Base-by-base conservation (phyloP, 2,113 vertebrate species). In the Eudyptes chrysolophus region DNA sequence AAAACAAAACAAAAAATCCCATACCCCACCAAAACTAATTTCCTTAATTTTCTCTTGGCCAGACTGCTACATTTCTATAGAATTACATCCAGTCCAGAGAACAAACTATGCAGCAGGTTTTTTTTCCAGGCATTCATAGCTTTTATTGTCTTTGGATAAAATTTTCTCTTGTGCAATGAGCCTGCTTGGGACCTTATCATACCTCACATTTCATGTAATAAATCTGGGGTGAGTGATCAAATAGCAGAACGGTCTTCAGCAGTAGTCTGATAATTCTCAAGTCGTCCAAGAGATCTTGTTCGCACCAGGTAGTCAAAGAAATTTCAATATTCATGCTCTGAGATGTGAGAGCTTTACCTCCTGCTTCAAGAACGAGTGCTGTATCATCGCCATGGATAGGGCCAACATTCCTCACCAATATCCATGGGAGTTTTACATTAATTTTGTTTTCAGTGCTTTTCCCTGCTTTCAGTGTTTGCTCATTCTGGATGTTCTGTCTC, bases 31-130 rank as follows among this genome's bases (percentile, higher is more conserved):
- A 86, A 96, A 94, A 86, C 49, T 68, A 70, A 75, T 95, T 92
- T 94, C 76, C 51, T 90, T 87, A 88, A 71, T 94, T 97, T 96
- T 92, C 22, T 90, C 52, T 96, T 97, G 93, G 57, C 72, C n/a
- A 82, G 69, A 85, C 75, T 91, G 36, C 34, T 89, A 77, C 38
- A n/a, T 96, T 88, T 97, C 85, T 74, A 42, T 74, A 92, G 95
- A 96, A 80, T 51, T 94, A 61, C 75, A 87, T 92, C 20, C 83
- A 80, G 46, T 78, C 24, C 80, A 49, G 69, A 80, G 70, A 95
- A 92, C 70, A 89, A 83, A 84, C 46, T 90, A 71, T 92, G 29
- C 8, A 49, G 16, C 18, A 77, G 34, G 4, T 3, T 2, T 40
- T 90, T 75, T 64, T 78, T 27, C 25, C 32, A 80, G 58, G 14